phyloP scores from a whole-genome alignment of 1,140 invertebrate species.

The Sitodiplosis mosellana region DNA sequence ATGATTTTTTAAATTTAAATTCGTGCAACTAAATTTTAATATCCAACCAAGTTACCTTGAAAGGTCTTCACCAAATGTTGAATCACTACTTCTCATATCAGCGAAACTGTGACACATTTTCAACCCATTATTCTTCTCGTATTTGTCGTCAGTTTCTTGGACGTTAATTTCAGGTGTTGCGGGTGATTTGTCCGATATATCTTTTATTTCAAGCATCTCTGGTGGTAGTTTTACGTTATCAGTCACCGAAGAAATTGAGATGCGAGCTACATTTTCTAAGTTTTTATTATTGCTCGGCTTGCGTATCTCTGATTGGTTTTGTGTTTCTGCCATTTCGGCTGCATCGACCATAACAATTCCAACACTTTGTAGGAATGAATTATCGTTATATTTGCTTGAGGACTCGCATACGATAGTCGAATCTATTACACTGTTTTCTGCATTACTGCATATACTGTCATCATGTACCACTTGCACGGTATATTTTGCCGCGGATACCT shows the following conservation, averaged over 20 bases:
- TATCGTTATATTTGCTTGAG: constrained; percentile 16
- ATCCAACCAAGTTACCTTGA: no score
- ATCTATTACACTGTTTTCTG: no score
- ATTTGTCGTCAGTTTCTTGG: constrained; percentile 8
- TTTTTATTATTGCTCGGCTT: constrained; percentile 1
- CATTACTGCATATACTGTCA: no score
- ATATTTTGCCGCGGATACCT: no score
- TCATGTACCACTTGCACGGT: no score
- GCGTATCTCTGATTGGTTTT: constrained; percentile 10
- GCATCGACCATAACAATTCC: constrained; percentile 40
- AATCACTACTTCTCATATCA: neutral
- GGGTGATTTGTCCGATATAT: constrained; percentile 20
- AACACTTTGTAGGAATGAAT: constrained; percentile 38
- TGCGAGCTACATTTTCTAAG: constrained; percentile 25
- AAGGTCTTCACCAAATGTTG: no score
- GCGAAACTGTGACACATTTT: neutral
- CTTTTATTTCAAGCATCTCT: constrained; percentile 20
- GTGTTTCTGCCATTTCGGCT: constrained; percentile 6
- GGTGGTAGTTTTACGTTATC: constrained; percentile 36
- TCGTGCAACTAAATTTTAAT: no score
- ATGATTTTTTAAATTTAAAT: neutral
- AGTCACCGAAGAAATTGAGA: constrained; percentile 30
- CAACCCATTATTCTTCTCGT: constrained; percentile 3
- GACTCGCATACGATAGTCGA: no score
- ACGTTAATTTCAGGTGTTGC: constrained; percentile 42